Conservation (phyloP, 1,140 invertebrate species). For the Trachelipus rathkii region DNA sequence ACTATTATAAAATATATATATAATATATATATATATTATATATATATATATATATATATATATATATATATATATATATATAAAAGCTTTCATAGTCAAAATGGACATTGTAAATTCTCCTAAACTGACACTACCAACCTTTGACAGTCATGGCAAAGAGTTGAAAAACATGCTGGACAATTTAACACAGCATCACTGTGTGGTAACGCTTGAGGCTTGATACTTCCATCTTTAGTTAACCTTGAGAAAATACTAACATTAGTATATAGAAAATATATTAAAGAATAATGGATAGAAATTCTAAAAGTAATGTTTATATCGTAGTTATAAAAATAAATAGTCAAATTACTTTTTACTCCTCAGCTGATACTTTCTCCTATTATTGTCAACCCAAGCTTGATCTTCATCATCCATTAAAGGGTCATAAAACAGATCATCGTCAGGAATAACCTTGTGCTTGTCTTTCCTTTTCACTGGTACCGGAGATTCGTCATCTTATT, state of each 20-base stretch:
- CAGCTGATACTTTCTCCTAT: constrained; percentile 48
- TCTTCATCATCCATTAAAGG: constrained; percentile 59
- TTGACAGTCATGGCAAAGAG: constrained; percentile 61
- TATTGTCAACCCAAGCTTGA: constrained; percentile 57
- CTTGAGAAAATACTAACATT: constrained; percentile 4
- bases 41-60: background rate
- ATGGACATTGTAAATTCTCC: too few relatives aligned
- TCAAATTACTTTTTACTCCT: background rate
- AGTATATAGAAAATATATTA: background rate
- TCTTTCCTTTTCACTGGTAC: background rate
- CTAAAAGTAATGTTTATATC: background rate
- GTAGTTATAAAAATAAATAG: background rate
- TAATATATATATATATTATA: background rate
- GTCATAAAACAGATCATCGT: constrained; percentile 60
- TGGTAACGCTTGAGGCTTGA: constrained; percentile 42
- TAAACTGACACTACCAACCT: constrained; percentile 48
- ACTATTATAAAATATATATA: too few relatives aligned
- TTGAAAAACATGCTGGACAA: constrained; percentile 62
- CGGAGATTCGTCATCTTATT: background rate
- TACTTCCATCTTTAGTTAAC: background rate
- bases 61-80: too few relatives aligned
- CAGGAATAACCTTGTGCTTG: constrained; percentile 45
- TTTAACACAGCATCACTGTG: constrained; percentile 60
- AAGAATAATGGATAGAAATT: background rate
- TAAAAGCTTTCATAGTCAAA: background rate